Base-by-base conservation (phyloP, 1,140 invertebrate species). In the Frieseomelitta varia region DNA sequence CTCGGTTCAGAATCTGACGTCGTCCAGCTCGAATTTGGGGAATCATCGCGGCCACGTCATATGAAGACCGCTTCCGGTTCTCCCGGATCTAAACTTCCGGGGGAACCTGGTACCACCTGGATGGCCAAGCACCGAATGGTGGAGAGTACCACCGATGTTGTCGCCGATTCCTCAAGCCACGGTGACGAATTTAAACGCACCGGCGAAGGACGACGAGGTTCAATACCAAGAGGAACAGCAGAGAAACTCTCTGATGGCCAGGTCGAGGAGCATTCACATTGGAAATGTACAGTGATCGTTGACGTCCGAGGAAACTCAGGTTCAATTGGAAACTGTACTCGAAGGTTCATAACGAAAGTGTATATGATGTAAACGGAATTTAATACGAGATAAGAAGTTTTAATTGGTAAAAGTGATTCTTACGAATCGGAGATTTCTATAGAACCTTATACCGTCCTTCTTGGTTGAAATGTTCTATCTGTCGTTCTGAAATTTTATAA, bases 51-150 rank as follows among this genome's bases (percentile, higher is more conserved):
- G 90, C 94, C 97, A 97, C 88, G 96, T 97, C 93, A 97, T 97
- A 96, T 97, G 97, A 97, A 97, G 96, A 95, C 97, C 97, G 94
- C 96, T 97, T 94, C 96, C 96, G 95, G 96, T 97, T 97, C 97
- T 97, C 94, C 97, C 96, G 90, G 96, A 95, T 71, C 72, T 95
- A 0, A 94, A 94, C 84, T 95, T 93, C 89, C 93, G 94, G 94
- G 94, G 93, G 95, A 95, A 94, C 94, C 94, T 94, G 79, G 91
- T 92, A 68, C 93, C 79, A 88, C 73, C 88, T 89, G 92, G 93
- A 77, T 88, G 89, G 89, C 87, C 92, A 10, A 90, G 89, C 90
- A 83, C 91, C 27, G 93, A 95, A 61, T 95, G 94, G 94, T 95
- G 94, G 94, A 92, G 94, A 30, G 92, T 94, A 2, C 91, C 93